phyloP scores from a whole-genome alignment of 92 coral and sea anemone genomes.

The Pocillopora grandis region DNA sequence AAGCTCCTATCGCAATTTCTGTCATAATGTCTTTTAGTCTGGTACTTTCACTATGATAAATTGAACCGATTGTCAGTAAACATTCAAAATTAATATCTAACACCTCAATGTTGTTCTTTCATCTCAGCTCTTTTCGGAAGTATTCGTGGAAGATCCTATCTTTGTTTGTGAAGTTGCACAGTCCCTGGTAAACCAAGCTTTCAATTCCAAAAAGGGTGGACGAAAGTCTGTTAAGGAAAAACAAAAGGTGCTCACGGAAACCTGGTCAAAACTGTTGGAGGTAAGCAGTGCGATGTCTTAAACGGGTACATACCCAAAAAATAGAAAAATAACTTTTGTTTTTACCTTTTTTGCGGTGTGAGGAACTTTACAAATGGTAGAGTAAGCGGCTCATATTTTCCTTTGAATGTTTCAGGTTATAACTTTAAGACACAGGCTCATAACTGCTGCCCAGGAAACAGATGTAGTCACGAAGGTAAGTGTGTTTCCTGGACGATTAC shows the following conservation, averaged over 20 bases:
- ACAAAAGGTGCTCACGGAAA: constrained; percentile 73
- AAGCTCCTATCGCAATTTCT: too few species aligned
- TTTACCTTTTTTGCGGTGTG: too few species aligned
- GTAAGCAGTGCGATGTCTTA: constrained; percentile 30
- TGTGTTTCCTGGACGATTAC: too few species aligned
- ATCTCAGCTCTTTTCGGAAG: constrained; percentile 86
- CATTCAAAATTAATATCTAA: not conserved
- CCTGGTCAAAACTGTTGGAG: constrained; percentile 91
- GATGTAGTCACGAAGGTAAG: constrained; percentile 91
- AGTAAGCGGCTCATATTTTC: not conserved
- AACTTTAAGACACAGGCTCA: constrained; percentile 91
- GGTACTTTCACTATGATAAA: too few species aligned
- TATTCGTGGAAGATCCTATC: constrained; percentile 93
- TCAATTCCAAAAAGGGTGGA: constrained; percentile 86
- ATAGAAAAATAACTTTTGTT: too few species aligned
- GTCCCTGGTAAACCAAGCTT: constrained; percentile 84
- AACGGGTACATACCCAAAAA: too few species aligned
- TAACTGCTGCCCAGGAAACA: constrained; percentile 87
- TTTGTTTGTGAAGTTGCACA: constrained; percentile 98
- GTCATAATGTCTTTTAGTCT: too few species aligned
- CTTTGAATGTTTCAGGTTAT: constrained; percentile 58
- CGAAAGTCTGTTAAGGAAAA: constrained; percentile 94
- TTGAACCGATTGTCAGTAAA: too few species aligned
- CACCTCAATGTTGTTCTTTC: not conserved
- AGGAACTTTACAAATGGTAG: not conserved